These are phyloP conservation scores for Alexandromys fortis DNA, from an alignment of 2,113 vertebrate species.

Conservation along the genomic window DNA sequence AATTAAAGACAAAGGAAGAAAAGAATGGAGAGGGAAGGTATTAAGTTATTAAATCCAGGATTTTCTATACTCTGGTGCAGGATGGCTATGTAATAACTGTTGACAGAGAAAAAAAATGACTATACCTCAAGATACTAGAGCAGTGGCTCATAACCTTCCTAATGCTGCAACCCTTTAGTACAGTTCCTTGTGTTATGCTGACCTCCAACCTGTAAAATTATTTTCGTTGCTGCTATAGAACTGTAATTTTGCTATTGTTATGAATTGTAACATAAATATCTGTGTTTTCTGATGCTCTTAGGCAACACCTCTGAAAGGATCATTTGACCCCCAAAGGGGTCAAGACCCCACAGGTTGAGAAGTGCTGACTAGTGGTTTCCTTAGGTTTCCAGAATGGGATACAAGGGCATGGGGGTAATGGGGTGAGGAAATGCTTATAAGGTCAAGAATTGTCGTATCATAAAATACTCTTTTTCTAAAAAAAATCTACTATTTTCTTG, in stretches of 20 bases:
- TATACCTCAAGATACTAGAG: neutral
- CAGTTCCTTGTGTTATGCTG: neutral
- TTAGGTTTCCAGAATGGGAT: neutral
- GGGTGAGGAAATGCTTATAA: neutral
- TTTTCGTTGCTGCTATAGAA: neutral
- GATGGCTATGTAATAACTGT: neutral
- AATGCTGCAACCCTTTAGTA: neutral
- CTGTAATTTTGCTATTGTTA: neutral
- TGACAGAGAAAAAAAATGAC: neutral
- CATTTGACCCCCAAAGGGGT: neutral
- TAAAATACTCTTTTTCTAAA: constrained; percentile 50
- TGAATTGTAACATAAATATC: neutral
- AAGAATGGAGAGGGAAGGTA: neutral
- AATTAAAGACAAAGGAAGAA: neutral
- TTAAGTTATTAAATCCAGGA: neutral
- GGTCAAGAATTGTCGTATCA: neutral
- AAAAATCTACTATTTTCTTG: neutral
- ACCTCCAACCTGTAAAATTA: neutral
- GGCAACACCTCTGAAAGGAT: neutral
- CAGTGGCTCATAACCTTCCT: neutral
- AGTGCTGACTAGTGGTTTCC: neutral
- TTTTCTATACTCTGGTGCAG: neutral
- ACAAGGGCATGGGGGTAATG: neutral
- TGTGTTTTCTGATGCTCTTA: neutral
- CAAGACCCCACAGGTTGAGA: neutral